These are phyloP conservation scores for Momotus momota DNA, from an alignment of 2,797 vertebrate genomes.

Conservation along the genomic window DNA sequence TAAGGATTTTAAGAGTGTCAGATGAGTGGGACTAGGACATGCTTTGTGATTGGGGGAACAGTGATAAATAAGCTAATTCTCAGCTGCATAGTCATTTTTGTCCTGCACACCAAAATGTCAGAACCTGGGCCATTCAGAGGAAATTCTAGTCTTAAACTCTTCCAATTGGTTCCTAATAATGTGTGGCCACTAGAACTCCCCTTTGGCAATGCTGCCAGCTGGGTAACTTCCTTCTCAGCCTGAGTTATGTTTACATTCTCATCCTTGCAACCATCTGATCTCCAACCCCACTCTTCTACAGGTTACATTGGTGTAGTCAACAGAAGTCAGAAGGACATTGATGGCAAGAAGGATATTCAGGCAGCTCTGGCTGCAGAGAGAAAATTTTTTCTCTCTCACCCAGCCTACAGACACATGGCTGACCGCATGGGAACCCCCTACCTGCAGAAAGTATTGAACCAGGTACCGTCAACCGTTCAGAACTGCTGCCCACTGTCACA, in stretches of 20 bases:
- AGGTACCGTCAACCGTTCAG: conserved; percentile 81
- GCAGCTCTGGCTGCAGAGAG: conserved; percentile 93
- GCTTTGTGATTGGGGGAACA: not conserved
- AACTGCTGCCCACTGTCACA: not conserved
- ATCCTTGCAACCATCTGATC: not conserved
- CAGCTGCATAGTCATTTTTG: not conserved
- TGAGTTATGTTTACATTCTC: not conserved
- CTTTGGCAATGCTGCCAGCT: not conserved
- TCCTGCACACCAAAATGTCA: not conserved
- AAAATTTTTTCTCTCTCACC: conserved; percentile 96
- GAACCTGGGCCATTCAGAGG: not conserved
- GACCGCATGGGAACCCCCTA: conserved; percentile 98
- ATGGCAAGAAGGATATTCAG: conserved; percentile 95
- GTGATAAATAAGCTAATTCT: not conserved
- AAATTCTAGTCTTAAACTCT: not conserved
- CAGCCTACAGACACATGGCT: conserved; percentile 93
- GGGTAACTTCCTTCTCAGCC: not conserved
- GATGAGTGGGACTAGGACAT: not conserved
- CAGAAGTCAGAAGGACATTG: conserved; percentile 98
- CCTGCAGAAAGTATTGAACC: conserved; percentile 95
- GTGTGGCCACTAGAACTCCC: not conserved
- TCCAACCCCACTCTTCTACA: conserved; percentile 49
- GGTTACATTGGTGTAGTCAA: conserved; percentile 98
- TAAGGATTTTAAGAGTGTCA: not conserved
- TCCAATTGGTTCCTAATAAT: not conserved